Base-by-base conservation (phyloP, 2,797 vertebrate genomes). In the Clarias pachynema region DNA sequence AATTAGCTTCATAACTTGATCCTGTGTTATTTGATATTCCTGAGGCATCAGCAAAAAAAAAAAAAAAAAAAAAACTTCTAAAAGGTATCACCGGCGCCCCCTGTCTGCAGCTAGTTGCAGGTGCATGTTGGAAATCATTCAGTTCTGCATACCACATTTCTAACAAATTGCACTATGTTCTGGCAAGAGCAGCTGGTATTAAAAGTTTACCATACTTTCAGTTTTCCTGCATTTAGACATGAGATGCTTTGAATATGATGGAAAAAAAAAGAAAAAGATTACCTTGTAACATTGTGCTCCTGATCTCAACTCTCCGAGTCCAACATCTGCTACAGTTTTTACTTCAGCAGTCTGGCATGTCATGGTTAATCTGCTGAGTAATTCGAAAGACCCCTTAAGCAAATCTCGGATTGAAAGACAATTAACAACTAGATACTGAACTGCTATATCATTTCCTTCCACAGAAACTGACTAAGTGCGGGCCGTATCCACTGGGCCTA, bases 401-500 rank as follows among this genome's bases (percentile, higher is more conserved):
- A 84, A 80, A 65, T 86, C 62, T 29, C 66, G 49, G 8, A 69
- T 69, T 34, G 29, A 31, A 63, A 84, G 37, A 12, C 16, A 49
- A 68, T 84, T 65, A 81, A 72, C 34, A 84, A 73, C 72, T 24
- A 79, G 6, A 86, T 81, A 68, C 69, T 66, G 66, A 57, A 59
- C 62, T 79, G 73, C 24, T 59, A 59, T 86, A 87, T 80, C 53
- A 74, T 82, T 70, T 72, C 44, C 84, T 89, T 86, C 84, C 65
- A 84, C 85, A 91, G 87, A 92, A 93, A 88, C 89, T 89, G 0
- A 93, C 86, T 91, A 93, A 94, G 85, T 90, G 92, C 34, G 8
- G 53, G 62, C 69, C 29, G 29, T 37, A 49, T 87, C 77, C 86
- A 84, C 62, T 69, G 53, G 34, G 82, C 82, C 82, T 69, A 65